A percentile compares a stretch with the other conserved stretches of the same genome.
phyloP scores from a whole-genome alignment of 2,113 vertebrate genomes.

The Callorhinus ursinus region DNA sequence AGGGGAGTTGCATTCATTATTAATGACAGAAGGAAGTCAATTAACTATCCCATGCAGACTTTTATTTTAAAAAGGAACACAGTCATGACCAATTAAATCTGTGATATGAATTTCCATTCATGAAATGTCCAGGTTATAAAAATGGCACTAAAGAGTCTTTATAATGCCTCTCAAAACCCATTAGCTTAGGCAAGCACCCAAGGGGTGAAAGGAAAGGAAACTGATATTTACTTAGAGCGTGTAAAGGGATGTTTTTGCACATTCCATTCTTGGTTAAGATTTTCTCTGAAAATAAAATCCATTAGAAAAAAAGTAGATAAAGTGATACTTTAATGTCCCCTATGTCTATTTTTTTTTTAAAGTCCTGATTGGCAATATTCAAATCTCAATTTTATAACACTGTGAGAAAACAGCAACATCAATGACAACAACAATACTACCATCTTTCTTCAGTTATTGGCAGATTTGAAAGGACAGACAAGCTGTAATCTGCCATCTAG shows the following conservation, averaged over 20 bases:
- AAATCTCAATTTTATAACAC: background rate
- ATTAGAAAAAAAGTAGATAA: background rate
- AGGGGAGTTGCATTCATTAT: background rate
- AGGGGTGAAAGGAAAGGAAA: background rate
- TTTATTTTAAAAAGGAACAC: conserved; percentile 9
- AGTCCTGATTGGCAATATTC: background rate
- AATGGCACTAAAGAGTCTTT: background rate
- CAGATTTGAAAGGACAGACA: background rate
- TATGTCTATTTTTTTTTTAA: background rate
- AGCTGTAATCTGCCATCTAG: background rate
- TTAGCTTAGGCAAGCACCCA: background rate
- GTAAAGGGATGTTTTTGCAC: background rate
- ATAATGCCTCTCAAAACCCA: background rate
- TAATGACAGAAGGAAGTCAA: conserved; percentile 8
- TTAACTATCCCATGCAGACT: background rate
- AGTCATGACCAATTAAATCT: background rate
- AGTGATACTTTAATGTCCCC: background rate
- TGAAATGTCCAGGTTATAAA: background rate
- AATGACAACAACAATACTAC: background rate
- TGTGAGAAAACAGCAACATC: background rate
- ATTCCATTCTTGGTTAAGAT: background rate
- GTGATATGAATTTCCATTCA: conserved; percentile 5
- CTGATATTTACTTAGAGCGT: background rate
- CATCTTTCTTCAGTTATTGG: background rate
- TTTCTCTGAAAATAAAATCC: background rate